Conservation (phyloP, 2,113 vertebrate genomes). For the Cnemophilus loriae region DNA sequence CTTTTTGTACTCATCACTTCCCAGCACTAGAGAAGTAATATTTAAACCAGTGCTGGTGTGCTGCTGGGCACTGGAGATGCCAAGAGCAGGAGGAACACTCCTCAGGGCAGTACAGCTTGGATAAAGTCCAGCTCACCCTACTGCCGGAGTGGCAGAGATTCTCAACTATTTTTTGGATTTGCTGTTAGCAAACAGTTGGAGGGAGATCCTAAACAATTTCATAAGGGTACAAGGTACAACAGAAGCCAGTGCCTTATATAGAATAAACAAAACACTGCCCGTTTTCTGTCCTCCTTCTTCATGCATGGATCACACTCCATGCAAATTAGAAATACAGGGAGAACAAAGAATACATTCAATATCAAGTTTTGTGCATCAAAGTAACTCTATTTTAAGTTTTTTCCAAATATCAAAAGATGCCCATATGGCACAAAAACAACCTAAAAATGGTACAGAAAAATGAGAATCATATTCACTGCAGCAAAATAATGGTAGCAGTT, state of each 20-base stretch:
- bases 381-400: constrained; percentile 11
- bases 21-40: not conserved
- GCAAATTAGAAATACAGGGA: not conserved
- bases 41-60: not conserved
- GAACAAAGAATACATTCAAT: not conserved
- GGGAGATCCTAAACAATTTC: not conserved
- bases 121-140: not conserved
- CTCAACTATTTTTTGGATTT: not conserved
- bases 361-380: not conserved
- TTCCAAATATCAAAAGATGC: constrained; percentile 1
- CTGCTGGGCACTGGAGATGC: not conserved
- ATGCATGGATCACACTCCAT: not conserved
- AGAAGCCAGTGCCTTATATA: not conserved
- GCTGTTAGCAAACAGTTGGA: not conserved
- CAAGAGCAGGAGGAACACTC: not conserved
- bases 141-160: not conserved
- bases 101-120: not conserved
- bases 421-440: constrained; percentile 21
- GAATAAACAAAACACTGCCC: not conserved
- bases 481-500: constrained; percentile 20
- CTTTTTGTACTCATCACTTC: not conserved
- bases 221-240: not conserved
- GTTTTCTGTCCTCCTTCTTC: not conserved
- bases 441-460: constrained; percentile 34
- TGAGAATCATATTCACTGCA: not conserved